A percentile compares a stretch with the other conserved stretches of the same genome.
Evolutionary conservation across 2,797 vertebrate genomes (phyloP).

Genomic region (Pterois miles): DNA sequence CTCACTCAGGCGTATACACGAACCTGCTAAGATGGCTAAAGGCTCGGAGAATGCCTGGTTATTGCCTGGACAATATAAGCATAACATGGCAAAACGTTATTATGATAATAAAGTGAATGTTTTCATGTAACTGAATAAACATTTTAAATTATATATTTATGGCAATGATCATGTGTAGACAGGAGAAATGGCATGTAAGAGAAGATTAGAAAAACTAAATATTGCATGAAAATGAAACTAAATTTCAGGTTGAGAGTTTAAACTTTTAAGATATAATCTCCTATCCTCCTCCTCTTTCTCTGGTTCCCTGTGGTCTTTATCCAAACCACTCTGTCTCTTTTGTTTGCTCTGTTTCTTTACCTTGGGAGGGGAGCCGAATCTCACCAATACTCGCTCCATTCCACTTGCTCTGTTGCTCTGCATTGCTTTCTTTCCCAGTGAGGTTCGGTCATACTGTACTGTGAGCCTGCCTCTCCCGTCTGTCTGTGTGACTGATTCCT

Average conservation of each 20-base stretch:
- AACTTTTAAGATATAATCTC: not conserved
- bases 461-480: slow-evolving; percentile 15
- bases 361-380: slow-evolving; percentile 40
- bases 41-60: not conserved
- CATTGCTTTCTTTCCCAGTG: slow-evolving; percentile 30
- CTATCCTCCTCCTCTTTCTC: not conserved
- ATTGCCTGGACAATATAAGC: not conserved
- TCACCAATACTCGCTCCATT: slow-evolving; percentile 32
- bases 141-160: not conserved
- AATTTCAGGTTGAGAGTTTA: not conserved
- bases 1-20: slow-evolving; percentile 12
- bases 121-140: not conserved
- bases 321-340: slow-evolving; percentile 26
- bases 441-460: slow-evolving; percentile 4
- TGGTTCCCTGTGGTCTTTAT: slow-evolving; percentile 6
- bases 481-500: slow-evolving; percentile 14
- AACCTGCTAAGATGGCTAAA: not conserved
- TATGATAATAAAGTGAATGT: not conserved
- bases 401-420: slow-evolving; percentile 41
- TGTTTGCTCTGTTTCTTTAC: slow-evolving; percentile 68
- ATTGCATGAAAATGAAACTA: not conserved
- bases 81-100: not conserved
- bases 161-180: not conserved
- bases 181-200: not conserved
- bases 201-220: not conserved